A percentile compares a stretch with the other conserved stretches of the same genome.
phyloP scores from a whole-genome alignment of 92 coral and sea anemone species.

The Zoanthus gigantus region DNA sequence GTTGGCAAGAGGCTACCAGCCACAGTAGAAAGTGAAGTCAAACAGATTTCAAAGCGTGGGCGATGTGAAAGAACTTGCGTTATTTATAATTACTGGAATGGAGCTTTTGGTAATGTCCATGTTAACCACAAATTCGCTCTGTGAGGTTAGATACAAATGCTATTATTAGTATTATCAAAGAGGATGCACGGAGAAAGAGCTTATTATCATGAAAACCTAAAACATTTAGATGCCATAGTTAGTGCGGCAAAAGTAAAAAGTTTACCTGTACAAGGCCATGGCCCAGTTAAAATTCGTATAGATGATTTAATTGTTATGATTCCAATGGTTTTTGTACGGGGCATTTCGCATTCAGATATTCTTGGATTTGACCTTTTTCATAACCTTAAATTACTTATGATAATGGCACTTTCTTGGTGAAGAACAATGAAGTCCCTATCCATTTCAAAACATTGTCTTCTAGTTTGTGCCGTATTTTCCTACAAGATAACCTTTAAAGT shows the following conservation, averaged over 20 bases:
- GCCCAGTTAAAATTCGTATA: conserved; percentile 37
- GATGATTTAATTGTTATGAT: conserved; percentile 42
- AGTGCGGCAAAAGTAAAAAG: not conserved
- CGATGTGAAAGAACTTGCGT: not conserved
- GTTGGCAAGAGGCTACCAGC: conserved; percentile 56
- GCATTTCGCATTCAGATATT: conserved; percentile 46
- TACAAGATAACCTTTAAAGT: no score
- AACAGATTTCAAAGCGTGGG: conserved; percentile 27
- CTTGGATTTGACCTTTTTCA: conserved; percentile 49
- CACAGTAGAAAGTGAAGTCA: conserved; percentile 42
- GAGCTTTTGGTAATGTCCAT: conserved; percentile 46
- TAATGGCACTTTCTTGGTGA: conserved; percentile 43
- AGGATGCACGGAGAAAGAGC: conserved; percentile 57
- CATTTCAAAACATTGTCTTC: conserved; percentile 12
- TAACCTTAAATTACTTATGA: conserved; percentile 47
- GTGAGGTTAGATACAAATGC: conserved; percentile 56
- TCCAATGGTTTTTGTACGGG: conserved; percentile 47
- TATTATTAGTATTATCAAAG: not conserved
- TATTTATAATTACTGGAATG: conserved; percentile 42
- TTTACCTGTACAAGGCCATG: not conserved
- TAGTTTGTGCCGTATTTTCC: no score
- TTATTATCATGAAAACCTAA: conserved; percentile 43
- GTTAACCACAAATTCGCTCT: conserved; percentile 45
- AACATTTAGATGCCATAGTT: conserved; percentile 36
- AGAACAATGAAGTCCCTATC: conserved; percentile 49